These are phyloP conservation scores for Siderastrea siderea DNA, from an alignment of 92 coral and sea anemone genomes.

Conservation along the genomic window DNA sequence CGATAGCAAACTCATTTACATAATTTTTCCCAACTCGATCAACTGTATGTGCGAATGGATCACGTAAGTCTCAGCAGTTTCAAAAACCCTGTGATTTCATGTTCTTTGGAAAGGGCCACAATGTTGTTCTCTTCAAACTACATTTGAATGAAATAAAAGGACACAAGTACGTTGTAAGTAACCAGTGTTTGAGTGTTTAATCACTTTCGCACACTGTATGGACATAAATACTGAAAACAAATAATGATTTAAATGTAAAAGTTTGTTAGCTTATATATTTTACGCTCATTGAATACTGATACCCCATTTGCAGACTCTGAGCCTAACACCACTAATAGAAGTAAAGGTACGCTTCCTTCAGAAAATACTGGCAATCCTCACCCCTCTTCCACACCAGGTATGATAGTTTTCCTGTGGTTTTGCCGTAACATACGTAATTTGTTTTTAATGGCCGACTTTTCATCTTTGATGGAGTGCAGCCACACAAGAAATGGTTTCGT, in stretches of 20 bases:
- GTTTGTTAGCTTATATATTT: constrained; percentile 1
- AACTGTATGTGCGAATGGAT: constrained; percentile 24
- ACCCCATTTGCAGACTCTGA: constrained; percentile 1
- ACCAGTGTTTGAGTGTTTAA: background rate
- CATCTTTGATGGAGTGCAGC: background rate
- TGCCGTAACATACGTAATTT: constrained; percentile 5
- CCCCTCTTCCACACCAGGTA: constrained; percentile 1
- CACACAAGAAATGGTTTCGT: background rate
- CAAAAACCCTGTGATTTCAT: background rate
- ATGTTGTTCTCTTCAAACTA: constrained; percentile 24
- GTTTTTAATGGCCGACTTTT: background rate
- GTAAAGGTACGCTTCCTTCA: background rate
- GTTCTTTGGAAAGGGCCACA: constrained; percentile 1
- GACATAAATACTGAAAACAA: background rate
- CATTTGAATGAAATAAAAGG: constrained; percentile 19
- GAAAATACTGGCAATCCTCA: background rate
- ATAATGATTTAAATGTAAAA: background rate
- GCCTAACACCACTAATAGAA: background rate
- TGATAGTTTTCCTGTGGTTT: constrained; percentile 25
- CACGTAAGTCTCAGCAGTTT: background rate
- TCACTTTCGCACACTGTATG: background rate
- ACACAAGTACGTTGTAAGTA: background rate
- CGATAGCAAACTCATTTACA: constrained; percentile 42
- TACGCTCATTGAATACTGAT: background rate
- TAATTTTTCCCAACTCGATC: constrained; percentile 26